A percentile compares a stretch with the other conserved stretches of the same genome.
Evolutionary conservation across 1,140 invertebrate species (phyloP).

Genomic region (Papilio glaucus): DNA sequence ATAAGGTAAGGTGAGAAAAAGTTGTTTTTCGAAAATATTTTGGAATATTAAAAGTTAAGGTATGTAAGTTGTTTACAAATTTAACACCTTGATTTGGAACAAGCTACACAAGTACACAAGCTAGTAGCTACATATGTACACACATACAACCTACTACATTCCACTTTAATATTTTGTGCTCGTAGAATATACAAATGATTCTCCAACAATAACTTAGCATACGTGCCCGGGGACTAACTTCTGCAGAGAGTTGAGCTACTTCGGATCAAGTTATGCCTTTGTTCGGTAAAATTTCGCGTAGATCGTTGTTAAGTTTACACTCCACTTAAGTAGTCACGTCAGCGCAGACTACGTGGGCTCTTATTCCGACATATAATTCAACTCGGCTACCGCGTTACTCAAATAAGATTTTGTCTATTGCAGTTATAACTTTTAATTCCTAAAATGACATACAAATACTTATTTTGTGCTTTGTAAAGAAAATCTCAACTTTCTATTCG

Average conservation of each 20-base stretch:
- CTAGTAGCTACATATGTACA: neutral
- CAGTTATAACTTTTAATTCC: neutral
- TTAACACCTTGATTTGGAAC: no score
- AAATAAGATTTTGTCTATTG: neutral
- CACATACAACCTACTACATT: neutral
- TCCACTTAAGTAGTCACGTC: slow-evolving; percentile 29
- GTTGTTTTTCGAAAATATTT: no score
- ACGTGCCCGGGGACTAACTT: neutral
- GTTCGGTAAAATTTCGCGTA: slow-evolving; percentile 23
- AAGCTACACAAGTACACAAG: no score
- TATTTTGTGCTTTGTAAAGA: neutral
- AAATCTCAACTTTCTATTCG: no score
- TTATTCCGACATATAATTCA: slow-evolving; percentile 12
- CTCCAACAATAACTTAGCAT: neutral
- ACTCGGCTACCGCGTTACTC: neutral
- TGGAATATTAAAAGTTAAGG: no score
- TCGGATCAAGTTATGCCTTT: slow-evolving; percentile 30
- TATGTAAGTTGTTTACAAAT: no score
- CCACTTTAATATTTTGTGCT: neutral
- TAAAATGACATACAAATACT: neutral
- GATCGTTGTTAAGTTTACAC: slow-evolving; percentile 31
- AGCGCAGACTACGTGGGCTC: slow-evolving; percentile 24
- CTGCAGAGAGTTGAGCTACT: neutral
- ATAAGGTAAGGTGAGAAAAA: no score
- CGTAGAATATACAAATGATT: neutral